Base-by-base conservation (phyloP, 2,888 invertebrate genomes). In the Microchrysa polita region DNA sequence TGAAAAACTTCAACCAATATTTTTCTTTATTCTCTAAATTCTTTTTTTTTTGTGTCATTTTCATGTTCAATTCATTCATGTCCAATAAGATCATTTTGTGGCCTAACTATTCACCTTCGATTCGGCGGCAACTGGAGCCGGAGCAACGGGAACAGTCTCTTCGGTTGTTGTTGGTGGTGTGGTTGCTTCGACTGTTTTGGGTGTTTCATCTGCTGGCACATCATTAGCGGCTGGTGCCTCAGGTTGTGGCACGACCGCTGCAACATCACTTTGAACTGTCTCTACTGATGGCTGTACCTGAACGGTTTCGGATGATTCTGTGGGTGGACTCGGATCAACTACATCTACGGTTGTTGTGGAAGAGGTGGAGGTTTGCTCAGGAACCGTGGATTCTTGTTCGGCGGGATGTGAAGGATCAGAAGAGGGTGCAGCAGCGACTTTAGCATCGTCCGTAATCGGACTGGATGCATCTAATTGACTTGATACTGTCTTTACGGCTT, bases 401-500 rank as follows among this genome's bases (percentile, higher is more conserved):
- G 60, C 72, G 27, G 74, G 74, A 67, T 65, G 74, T 67, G 75
- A 42, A 40, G 72, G 67, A 73, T 72, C 72, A 71, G 69, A 57
- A 65, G 61, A 73, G 63, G 65, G 57, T 20, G 63, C 44, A 1
- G 67, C 52, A 9, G 59, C 5, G 1, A 23, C 12, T 53, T 73
- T 55, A 22, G 22, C 61, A 20, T n/a, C 12, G 16, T 9, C 14
- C 16, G 23, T 22, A 2, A 4, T 7, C 2, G 42, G 7, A 23
- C n/a, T 61, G 42, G 44, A 5, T 40, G 22, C 67, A 7, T 65
- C 57, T 60, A 60, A 20, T 67, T 59, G 52, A 65, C 59, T 40
- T 22, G 65, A 22, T 2, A 71, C 44, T 16, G n/a, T 73, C 14
- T 42, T 61, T 12, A 53, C 67, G 10, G 75, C 76, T 65, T 72